Evolutionary conservation across 2,888 invertebrate genomes (phyloP), one percentile per base, ranked within the genome.

Genomic region (Oxystoma pomonae): DNA sequence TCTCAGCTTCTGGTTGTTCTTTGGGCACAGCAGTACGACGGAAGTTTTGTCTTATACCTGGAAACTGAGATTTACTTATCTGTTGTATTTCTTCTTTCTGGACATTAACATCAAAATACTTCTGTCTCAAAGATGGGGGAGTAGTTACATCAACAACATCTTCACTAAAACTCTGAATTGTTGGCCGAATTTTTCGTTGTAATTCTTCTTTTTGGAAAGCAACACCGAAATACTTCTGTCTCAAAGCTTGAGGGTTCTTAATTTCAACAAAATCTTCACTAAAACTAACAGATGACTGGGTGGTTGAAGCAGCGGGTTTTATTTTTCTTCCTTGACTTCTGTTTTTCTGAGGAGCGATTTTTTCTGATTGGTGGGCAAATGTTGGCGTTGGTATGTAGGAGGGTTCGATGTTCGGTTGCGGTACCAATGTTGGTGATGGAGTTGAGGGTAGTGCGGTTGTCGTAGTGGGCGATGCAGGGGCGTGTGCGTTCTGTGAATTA

Each of bases 41-140:
- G 35, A 35, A 35, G 3, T 35, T 35, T 35, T 35, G 35, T 35
- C 35, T 35, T 12, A 3, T 3, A 12, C 12, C 18, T 61, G 2
- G 20, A 16, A 5, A 1, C 0, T 20, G 9, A 55, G 53, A n/a
- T n/a, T n/a, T n/a, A n/a, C n/a, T n/a, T n/a, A n/a, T n/a, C n/a
- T n/a, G n/a, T n/a, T n/a, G 20, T 17, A 16, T 51, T 35, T 55
- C 53, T 9, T 52, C 5, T 19, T 18, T 58, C 9, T 35, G n/a
- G 1, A 35, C 21, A 1, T 22, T 20, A n/a, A 62, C 55, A 2
- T 12, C 55, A 21, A 62, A 62, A 35, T 58, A 58, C 55, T 55
- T 55, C n/a, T 59, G 58, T 20, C 58, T 62, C 9, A 62, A 20
- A 5, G 55, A 52, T 7, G 35, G 3, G 3, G 35, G 35, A 35